Base-by-base conservation (phyloP, 2,797 vertebrate species). In the Chelidonichthys spinosus region DNA sequence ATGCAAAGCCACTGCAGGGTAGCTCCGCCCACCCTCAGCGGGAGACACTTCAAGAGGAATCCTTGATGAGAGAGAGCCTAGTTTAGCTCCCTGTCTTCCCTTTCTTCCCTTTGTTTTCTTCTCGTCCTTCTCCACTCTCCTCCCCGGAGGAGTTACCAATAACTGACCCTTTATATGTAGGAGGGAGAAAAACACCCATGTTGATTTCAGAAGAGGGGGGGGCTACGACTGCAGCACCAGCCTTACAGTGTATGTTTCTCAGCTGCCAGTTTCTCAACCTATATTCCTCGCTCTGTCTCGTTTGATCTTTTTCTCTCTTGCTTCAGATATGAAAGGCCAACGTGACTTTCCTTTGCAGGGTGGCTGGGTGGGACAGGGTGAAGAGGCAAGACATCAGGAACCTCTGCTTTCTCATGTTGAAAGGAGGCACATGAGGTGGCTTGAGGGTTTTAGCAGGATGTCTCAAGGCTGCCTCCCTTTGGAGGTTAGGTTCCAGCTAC, bases 41-140 rank as follows among this genome's bases (percentile, higher is more conserved):
- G 76, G 75, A 82, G 58, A 70, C 81, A 86, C 90, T 90, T 92
- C 87, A 92, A 92, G 87, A 82, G 79, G 91, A 92, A 92, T 91
- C 86, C 55, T 54, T 37, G 40, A 92, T 89, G 85, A 91, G 83
- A 15, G 2, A 40, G 69, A 13, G 32, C 70, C 50, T 37, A 15
- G 84, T 90, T 86, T 85, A 83, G 69, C 68, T 71, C 35, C 2
- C 47, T 2, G 32, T 63, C 68, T 42, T 70, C 73, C 58, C 60
- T 71, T 61, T 79, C 37, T 50, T 35, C 78, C 82, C 2, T 25
- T 85, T 84, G 80, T 89, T 89, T 83, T 81, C 36, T 44, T 69
- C 81, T 67, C 5, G 15, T 85, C 78, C 43, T 75, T 42, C 35
- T 63, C 0, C 53, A 40, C 77, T 69, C 59, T 3, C 58, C 56